Evolutionary conservation across 1,140 invertebrate species (phyloP), one percentile per base, ranked within the genome.

Genomic region (Planococcus citri): DNA sequence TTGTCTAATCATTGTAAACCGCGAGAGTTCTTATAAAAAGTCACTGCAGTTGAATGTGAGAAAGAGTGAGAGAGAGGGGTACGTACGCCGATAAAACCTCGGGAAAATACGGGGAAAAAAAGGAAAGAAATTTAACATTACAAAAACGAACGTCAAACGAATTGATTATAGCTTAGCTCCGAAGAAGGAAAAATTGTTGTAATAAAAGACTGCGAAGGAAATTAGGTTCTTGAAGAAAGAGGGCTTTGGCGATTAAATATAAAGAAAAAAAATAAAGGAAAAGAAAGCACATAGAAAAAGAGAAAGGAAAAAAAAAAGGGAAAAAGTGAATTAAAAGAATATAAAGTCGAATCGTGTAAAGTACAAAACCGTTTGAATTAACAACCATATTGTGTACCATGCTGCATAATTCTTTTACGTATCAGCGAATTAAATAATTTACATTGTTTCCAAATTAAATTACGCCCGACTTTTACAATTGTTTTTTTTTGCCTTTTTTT

Each of bases 401-500:
- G 21, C 51, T 64, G 25, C 60, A 64, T 64, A 64, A 64, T 64
- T 64, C 60, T 64, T 64, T 64, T 64, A 64, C 60, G 60, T 64
- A 64, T 64, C 60, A 64, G 25, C 25, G 60, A 64, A 64, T 64
- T 64, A 64, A 64, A 64, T 64, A 64, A 64, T 64, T 64, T 64
- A 64, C 60, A 25, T 27, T 64, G 60, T 64, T 64, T 27, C 60
- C 21, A 27, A 64, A 27, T 64, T 64, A 64, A 64, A 64, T 64
- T 64, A 64, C 60, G 60, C 25, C 24, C 10, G 41, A 51, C 41
- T 27, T 64, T 64, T 64, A 27, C 60, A 27, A 64, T 64, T 64
- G 60, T 64, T 64, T 64, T 64, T 64, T 64, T 64, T 21, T 17
- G 6, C 21, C 20, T 60, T 60, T 60, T 60, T 22, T 22, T 60